phyloP scores from a whole-genome alignment of 35 echinoderm and acorn worm genomes.

The Ptychodera flava region DNA sequence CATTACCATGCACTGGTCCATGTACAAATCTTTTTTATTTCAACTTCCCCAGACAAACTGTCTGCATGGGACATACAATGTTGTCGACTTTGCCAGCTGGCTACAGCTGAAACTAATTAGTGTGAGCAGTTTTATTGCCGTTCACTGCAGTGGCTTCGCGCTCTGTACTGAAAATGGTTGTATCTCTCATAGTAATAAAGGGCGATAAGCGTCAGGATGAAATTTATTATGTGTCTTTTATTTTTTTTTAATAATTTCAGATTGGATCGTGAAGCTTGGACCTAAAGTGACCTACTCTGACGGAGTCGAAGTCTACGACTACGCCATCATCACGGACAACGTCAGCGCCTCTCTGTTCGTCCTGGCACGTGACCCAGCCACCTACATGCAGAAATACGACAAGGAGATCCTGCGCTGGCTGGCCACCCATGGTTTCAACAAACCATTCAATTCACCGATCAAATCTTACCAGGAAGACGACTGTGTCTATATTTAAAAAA shows the following conservation, averaged over 20 bases:
- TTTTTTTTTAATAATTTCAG: constrained; percentile 5
- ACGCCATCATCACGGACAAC: constrained; percentile 38
- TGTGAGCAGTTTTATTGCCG: too few species aligned
- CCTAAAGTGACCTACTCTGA: not conserved
- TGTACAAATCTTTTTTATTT: too few species aligned
- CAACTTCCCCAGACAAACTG: too few species aligned
- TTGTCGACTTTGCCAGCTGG: too few species aligned
- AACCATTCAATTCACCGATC: constrained; percentile 7
- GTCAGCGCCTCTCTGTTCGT: constrained; percentile 28
- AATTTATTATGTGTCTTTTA: not conserved
- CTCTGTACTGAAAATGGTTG: too few species aligned
- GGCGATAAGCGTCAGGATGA: too few species aligned
- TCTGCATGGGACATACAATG: too few species aligned
- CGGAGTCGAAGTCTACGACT: constrained; percentile 19
- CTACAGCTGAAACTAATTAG: too few species aligned
- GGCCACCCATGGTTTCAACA: not conserved
- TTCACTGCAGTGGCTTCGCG: too few species aligned
- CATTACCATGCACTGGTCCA: too few species aligned
- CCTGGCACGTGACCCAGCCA: constrained; percentile 16
- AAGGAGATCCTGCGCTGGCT: constrained; percentile 8
- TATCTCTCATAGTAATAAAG: too few species aligned
- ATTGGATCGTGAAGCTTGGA: constrained; percentile 39
- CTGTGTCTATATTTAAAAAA: constrained; percentile 10
- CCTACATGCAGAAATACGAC: constrained; percentile 6
- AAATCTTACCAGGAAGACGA: constrained; percentile 9